Percentiles rank a stretch among this genome's conserved stretches.
Conservation (phyloP, 2,888 invertebrate genomes). For the Rhagophthalmus giganteus region DNA sequence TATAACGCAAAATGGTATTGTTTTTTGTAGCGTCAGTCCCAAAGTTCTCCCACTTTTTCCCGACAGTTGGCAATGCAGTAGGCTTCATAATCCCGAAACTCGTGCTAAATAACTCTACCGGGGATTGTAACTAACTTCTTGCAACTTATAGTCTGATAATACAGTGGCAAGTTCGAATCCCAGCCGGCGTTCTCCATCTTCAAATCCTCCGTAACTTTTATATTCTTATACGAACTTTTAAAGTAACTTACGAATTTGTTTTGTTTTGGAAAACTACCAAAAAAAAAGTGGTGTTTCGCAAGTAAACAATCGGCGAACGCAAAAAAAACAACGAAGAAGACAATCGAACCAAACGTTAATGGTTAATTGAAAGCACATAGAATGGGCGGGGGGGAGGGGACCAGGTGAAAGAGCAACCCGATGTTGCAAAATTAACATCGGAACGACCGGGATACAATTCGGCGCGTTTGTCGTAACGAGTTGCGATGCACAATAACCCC, state of each 20-base stretch:
- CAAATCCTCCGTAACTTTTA: slow-evolving; percentile 28
- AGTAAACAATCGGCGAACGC: too few relatives aligned
- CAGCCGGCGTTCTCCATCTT: slow-evolving; percentile 29
- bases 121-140: slow-evolving; percentile 39
- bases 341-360: too few relatives aligned
- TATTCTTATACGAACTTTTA: slow-evolving; percentile 25
- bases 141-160: slow-evolving; percentile 40
- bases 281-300: too few relatives aligned
- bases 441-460: too few relatives aligned
- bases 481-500: too few relatives aligned
- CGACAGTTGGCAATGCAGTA: slow-evolving; percentile 36
- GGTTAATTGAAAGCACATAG: too few relatives aligned
- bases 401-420: too few relatives aligned
- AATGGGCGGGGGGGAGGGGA: too few relatives aligned
- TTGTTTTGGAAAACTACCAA: slow-evolving; percentile 15
- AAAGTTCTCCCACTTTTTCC: slow-evolving; percentile 22
- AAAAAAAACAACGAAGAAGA: too few relatives aligned
- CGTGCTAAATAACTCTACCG: slow-evolving; percentile 38
- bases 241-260: slow-evolving; percentile 28
- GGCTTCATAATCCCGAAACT: slow-evolving; percentile 38
- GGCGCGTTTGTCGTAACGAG: too few relatives aligned
- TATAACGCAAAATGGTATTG: slow-evolving; percentile 11
- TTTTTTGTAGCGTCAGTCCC: slow-evolving; percentile 18
- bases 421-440: too few relatives aligned
- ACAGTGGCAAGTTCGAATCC: slow-evolving; percentile 37